Percentiles rank a stretch among this genome's conserved stretches.
Evolutionary conservation across 1,140 invertebrate genomes (phyloP).

Genomic region (Bombus ignitus): DNA sequence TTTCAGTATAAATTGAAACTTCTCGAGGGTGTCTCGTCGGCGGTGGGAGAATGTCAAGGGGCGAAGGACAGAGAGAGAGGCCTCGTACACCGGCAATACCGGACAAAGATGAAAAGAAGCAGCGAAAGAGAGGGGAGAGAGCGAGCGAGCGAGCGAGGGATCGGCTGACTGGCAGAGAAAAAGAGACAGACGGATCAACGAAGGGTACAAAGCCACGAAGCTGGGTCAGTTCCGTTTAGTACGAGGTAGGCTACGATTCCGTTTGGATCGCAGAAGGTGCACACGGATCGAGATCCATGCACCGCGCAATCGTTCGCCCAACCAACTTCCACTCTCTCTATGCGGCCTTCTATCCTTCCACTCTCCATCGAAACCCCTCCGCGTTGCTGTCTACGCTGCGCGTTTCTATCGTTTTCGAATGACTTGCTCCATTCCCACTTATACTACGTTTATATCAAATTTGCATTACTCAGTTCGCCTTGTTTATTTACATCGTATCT

Average conservation of each 20-base stretch:
- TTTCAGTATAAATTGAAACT: constrained; percentile 77
- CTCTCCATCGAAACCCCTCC: fast-evolving
- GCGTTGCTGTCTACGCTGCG: too few relatives aligned
- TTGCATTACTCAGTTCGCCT: too few relatives aligned
- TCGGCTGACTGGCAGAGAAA: background rate
- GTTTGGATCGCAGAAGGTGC: constrained; percentile 42
- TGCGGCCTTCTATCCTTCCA: background rate
- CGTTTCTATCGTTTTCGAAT: background rate
- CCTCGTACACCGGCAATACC: background rate
- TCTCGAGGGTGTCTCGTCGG: constrained; percentile 73
- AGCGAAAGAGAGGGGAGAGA: constrained; percentile 39
- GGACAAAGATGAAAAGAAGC: constrained; percentile 42
- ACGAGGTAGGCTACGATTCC: constrained; percentile 61
- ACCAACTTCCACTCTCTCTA: background rate
- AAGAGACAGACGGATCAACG: constrained; percentile 45
- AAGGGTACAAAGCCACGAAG: constrained; percentile 66
- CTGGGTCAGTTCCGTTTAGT: constrained; percentile 68
- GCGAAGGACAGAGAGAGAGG: constrained; percentile 34
- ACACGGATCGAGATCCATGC: background rate
- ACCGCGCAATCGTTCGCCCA: background rate
- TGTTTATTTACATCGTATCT: too few relatives aligned
- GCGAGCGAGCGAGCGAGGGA: constrained; percentile 1
- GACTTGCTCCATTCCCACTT: too few relatives aligned
- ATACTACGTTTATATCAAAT: too few relatives aligned
- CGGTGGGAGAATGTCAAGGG: constrained; percentile 59